Percentiles rank a stretch among this genome's conserved stretches.
Conservation (phyloP, 2,888 invertebrate genomes). For the Apamea sordens region DNA sequence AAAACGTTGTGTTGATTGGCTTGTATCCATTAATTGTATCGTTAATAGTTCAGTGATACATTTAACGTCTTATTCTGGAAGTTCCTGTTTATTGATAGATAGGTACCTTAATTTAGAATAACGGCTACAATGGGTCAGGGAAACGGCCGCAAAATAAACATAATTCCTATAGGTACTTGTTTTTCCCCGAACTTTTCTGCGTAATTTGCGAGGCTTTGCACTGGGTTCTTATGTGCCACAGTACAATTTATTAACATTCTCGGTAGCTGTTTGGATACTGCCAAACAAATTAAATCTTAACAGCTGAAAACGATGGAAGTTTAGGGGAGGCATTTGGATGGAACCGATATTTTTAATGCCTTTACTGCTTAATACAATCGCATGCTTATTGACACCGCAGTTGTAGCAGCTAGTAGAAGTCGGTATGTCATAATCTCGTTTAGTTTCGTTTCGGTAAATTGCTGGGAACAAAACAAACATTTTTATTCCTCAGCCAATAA, state of each 20-base stretch:
- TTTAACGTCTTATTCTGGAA: conserved; percentile 49
- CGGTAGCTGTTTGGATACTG: background rate
- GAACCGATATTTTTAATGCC: too few relatives aligned
- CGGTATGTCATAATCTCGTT: background rate
- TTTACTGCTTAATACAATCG: background rate
- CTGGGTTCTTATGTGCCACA: background rate
- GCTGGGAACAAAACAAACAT: background rate
- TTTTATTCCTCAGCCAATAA: conserved; percentile 14
- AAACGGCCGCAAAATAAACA: background rate
- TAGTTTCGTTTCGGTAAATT: too few relatives aligned
- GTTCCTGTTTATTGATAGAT: conserved; percentile 27
- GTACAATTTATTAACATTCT: background rate
- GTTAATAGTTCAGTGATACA: conserved; percentile 45
- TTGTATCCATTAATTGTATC: conserved; percentile 34
- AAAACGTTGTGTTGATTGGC: conserved; percentile 56
- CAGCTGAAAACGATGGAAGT: background rate
- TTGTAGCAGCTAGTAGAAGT: background rate
- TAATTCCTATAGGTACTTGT: background rate
- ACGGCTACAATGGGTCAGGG: background rate
- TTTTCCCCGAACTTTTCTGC: background rate
- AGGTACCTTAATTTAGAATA: conserved; percentile 22
- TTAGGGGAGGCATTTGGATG: too few relatives aligned
- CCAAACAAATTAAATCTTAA: background rate
- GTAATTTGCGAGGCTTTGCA: background rate
- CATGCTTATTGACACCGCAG: background rate